Evolutionary conservation across 2,888 invertebrate genomes (phyloP).

Genomic region (Pterobdella sp.): DNA sequence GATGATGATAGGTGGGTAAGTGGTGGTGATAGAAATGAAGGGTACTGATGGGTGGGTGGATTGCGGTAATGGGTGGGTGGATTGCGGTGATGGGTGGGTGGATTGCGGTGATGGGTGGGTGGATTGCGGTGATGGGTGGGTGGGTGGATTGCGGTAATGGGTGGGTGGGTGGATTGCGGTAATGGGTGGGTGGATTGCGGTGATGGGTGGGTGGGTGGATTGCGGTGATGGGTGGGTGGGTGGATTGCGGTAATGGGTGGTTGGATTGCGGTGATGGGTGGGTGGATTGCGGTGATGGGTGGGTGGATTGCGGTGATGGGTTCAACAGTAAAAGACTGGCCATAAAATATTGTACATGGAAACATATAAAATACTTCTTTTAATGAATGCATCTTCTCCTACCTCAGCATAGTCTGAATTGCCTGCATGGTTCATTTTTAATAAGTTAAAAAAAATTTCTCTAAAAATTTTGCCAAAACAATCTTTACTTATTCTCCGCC

Average conservation of each 20-base stretch:
- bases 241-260: neutral
- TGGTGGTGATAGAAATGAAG: neutral
- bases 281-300: neutral
- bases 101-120: neutral
- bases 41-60: neutral
- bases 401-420: constrained; percentile 22
- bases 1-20: neutral
- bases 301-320: neutral
- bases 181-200: neutral
- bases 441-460: too few relatives aligned
- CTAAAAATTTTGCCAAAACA: too few relatives aligned
- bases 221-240: neutral
- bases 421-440: too few relatives aligned
- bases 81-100: neutral
- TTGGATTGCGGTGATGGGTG: neutral
- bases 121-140: neutral
- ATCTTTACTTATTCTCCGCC: too few relatives aligned
- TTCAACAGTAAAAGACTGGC: neutral
- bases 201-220: neutral
- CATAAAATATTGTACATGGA: neutral
- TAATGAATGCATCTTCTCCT: constrained; percentile 4
- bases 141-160: neutral
- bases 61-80: neutral
- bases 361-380: neutral
- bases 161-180: neutral